Evolutionary conservation across 2,797 vertebrate species (phyloP).

Genomic region (Cottoperca gobio): DNA sequence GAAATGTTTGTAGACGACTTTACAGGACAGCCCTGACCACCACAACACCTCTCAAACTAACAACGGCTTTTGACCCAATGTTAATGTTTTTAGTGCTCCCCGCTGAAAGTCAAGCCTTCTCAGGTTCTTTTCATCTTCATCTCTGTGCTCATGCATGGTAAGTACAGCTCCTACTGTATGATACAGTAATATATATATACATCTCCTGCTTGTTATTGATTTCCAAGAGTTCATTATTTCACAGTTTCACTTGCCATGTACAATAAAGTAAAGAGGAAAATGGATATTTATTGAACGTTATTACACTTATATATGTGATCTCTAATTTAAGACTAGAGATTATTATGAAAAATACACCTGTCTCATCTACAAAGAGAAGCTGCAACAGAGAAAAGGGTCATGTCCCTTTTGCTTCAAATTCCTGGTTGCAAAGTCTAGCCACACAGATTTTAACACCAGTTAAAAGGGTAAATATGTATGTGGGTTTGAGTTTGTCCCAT

Average conservation of each 20-base stretch:
- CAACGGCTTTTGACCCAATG: slow-evolving; percentile 55
- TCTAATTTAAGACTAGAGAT: too few species aligned
- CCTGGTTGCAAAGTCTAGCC: too few species aligned
- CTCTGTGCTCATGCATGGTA: slow-evolving; percentile 77
- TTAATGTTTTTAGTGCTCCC: slow-evolving; percentile 75
- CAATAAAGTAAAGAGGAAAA: background rate
- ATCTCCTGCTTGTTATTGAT: background rate
- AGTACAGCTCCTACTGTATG: slow-evolving; percentile 52
- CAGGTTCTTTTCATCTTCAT: slow-evolving; percentile 72
- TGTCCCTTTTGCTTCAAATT: too few species aligned
- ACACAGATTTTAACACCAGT: too few species aligned
- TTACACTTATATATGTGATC: too few species aligned
- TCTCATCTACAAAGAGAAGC: too few species aligned
- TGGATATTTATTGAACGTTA: background rate
- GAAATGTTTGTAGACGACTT: background rate
- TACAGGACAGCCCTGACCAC: slow-evolving; percentile 6
- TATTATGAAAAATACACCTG: too few species aligned
- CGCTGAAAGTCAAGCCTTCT: slow-evolving; percentile 67
- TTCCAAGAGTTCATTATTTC: background rate
- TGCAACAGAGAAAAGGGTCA: too few species aligned
- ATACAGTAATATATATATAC: background rate
- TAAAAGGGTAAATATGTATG: too few species aligned
- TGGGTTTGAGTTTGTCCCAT: too few species aligned
- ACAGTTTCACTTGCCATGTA: background rate
- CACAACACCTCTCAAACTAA: slow-evolving; percentile 36